These are phyloP conservation scores for Argyresthia albistria DNA, from an alignment of 2,888 invertebrate species.

Conservation along the genomic window DNA sequence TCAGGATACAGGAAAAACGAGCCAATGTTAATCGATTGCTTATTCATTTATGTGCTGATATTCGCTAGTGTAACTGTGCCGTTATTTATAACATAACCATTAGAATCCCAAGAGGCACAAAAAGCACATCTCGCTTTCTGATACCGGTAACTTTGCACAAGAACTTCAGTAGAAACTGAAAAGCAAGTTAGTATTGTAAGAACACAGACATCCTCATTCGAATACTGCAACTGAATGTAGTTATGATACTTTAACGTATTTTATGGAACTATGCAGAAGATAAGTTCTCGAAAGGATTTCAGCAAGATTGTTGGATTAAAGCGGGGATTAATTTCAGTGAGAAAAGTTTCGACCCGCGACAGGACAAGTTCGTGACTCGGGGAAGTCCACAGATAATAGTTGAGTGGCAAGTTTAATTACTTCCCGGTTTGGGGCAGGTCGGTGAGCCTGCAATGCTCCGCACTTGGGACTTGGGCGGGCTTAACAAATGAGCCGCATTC, in stretches of 20 bases:
- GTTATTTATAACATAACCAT: too few relatives aligned
- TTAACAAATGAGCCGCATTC: slow-evolving; percentile 1
- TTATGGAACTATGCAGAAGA: neutral
- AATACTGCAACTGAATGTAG: neutral
- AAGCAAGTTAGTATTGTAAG: too few relatives aligned
- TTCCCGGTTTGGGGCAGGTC: slow-evolving; percentile 31
- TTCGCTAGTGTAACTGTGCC: too few relatives aligned
- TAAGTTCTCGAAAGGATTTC: slow-evolving; percentile 3
- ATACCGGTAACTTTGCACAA: neutral
- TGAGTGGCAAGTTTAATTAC: slow-evolving; percentile 65
- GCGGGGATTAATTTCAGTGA: slow-evolving; percentile 45
- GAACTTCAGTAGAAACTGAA: neutral
- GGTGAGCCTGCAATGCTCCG: neutral
- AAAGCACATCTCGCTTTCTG: neutral
- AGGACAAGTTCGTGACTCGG: slow-evolving; percentile 47
- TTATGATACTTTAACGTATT: slow-evolving; percentile 1
- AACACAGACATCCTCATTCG: neutral
- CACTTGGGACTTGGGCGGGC: neutral
- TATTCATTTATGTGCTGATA: too few relatives aligned
- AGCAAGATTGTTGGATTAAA: slow-evolving; percentile 12
- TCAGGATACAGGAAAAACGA: too few relatives aligned
- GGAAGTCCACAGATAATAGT: slow-evolving; percentile 55
- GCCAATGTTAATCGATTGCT: too few relatives aligned
- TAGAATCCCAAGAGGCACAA: too few relatives aligned
- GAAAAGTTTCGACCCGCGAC: slow-evolving; percentile 49